Evolutionary conservation across 2,888 invertebrate species (phyloP).

Genomic region (Leptura quadrifasciata): DNA sequence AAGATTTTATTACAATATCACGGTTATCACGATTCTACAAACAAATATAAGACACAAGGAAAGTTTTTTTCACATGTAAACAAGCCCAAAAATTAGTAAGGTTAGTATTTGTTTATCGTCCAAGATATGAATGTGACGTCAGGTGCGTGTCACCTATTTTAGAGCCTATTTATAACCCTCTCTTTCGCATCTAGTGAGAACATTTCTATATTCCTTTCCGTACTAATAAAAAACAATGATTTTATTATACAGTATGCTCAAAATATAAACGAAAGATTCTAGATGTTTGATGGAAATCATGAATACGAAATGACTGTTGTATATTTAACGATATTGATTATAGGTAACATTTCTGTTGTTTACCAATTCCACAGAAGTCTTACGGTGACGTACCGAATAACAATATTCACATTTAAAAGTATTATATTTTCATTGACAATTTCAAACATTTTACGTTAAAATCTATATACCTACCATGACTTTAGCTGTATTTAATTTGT

Average conservation of each 20-base stretch:
- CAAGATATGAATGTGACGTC: too few relatives aligned
- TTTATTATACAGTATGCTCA: conserved; percentile 17
- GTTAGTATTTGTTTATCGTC: too few relatives aligned
- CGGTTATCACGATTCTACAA: too few relatives aligned
- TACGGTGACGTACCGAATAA: neutral
- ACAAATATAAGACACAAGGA: too few relatives aligned
- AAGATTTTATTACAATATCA: too few relatives aligned
- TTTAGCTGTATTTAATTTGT: too few relatives aligned
- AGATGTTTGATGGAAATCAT: conserved; percentile 16
- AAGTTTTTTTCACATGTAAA: too few relatives aligned
- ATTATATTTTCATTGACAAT: neutral
- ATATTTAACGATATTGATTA: conserved; percentile 16
- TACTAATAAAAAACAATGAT: conserved; percentile 23
- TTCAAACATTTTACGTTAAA: too few relatives aligned
- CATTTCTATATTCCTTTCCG: conserved; percentile 11
- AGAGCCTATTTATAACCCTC: neutral
- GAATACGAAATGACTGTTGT: conserved; percentile 21
- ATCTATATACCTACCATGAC: too few relatives aligned
- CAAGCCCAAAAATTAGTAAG: too few relatives aligned
- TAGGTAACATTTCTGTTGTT: conserved; percentile 8
- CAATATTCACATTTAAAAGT: neutral
- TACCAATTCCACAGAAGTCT: neutral
- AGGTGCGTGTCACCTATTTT: too few relatives aligned
- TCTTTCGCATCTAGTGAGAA: conserved; percentile 2
- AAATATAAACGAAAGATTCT: conserved; percentile 15